Conservation (phyloP, 1,140 invertebrate genomes). For the Eriosoma lanigerum region DNA sequence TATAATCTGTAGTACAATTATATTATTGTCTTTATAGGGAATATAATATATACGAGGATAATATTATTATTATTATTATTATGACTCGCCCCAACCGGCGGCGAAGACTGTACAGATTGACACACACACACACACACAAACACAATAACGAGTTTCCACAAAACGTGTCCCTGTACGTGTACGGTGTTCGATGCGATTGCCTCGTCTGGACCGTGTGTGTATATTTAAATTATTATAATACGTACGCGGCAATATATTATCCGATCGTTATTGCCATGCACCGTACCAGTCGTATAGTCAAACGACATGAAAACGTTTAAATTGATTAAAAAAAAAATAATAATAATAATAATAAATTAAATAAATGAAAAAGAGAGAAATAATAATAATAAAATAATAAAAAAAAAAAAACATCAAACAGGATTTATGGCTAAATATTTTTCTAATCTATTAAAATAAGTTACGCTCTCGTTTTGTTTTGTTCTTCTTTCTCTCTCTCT, state of each 20-base stretch:
- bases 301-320: slow-evolving; percentile 46
- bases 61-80: no score
- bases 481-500: background rate
- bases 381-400: background rate
- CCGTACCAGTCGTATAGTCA: no score
- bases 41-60: no score
- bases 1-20: no score
- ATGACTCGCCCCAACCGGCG: no score
- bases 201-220: background rate
- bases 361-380: slow-evolving; percentile 20
- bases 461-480: slow-evolving; percentile 46
- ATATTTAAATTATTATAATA: background rate
- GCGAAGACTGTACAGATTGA: background rate
- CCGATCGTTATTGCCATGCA: slow-evolving; percentile 43
- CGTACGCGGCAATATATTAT: slow-evolving; percentile 40
- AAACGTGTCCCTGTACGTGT: slow-evolving; percentile 36
- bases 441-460: slow-evolving; percentile 47
- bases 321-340: slow-evolving; percentile 48
- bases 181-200: background rate
- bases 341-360: background rate
- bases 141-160: slow-evolving; percentile 35
- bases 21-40: no score
- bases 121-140: background rate
- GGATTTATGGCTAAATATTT: slow-evolving; percentile 50
- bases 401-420: slow-evolving; percentile 19